phyloP scores from a whole-genome alignment of 2,113 vertebrate species.

The Festucalex cinctus region DNA sequence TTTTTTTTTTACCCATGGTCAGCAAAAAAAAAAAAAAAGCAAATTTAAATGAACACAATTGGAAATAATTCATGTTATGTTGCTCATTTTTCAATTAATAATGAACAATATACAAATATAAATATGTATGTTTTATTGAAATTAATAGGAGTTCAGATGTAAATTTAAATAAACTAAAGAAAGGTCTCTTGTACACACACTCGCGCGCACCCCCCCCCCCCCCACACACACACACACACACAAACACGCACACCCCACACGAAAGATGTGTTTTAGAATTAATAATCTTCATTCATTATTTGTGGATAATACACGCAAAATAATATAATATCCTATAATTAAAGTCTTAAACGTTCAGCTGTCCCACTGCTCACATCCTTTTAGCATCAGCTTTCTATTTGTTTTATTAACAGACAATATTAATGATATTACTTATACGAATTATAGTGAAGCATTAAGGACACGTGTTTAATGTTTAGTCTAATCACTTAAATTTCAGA shows the following conservation, averaged over 20 bases:
- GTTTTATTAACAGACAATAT: neutral
- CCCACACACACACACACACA: neutral
- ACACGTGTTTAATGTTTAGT: neutral
- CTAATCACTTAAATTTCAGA: neutral
- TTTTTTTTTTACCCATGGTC: too few species aligned
- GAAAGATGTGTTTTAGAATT: too few species aligned
- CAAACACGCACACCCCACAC: neutral
- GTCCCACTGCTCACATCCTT: neutral
- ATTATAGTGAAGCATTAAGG: neutral
- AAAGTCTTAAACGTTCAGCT: neutral
- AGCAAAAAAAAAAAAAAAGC: too few species aligned
- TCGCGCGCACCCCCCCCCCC: too few species aligned
- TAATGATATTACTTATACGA: neutral
- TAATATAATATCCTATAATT: neutral
- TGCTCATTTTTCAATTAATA: too few species aligned
- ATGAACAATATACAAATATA: neutral
- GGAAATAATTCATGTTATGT: neutral
- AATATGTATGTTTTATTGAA: neutral
- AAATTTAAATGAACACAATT: neutral
- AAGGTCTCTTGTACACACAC: neutral
- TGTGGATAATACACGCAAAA: too few species aligned
- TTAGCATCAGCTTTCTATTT: neutral
- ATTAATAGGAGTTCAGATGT: neutral
- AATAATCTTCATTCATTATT: too few species aligned
- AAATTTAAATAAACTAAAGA: neutral